phyloP scores from a whole-genome alignment of 2,797 vertebrate genomes.

The Squalus acanthias region DNA sequence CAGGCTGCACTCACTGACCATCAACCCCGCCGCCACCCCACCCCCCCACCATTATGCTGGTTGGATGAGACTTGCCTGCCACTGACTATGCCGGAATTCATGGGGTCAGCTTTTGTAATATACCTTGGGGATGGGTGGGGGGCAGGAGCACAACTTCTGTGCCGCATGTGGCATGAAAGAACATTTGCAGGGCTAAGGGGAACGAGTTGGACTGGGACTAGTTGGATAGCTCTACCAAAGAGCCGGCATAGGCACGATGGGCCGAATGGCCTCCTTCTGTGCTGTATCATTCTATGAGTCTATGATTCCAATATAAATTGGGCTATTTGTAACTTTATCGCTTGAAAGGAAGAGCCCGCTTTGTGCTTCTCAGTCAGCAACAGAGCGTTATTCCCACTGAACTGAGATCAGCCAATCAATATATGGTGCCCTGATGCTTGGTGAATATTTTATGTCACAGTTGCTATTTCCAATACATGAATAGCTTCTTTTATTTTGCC shows the following conservation, averaged over 20 bases:
- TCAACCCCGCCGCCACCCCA: background rate
- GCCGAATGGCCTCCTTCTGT: background rate
- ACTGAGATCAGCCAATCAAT: conserved; percentile 44
- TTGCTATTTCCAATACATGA: conserved; percentile 64
- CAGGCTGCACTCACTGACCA: background rate
- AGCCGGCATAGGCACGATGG: background rate
- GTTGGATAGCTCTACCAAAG: background rate
- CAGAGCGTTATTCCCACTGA: background rate
- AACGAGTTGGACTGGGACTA: background rate
- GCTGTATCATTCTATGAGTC: background rate
- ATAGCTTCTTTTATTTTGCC: conserved; percentile 59
- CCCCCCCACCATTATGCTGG: background rate
- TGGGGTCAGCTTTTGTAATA: background rate
- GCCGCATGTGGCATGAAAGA: background rate
- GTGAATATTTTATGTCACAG: conserved; percentile 79
- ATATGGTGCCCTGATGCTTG: conserved; percentile 52
- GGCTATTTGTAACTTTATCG: too few relatives aligned
- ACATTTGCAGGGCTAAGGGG: background rate
- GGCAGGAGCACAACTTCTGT: background rate
- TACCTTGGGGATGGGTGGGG: background rate
- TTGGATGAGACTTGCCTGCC: background rate
- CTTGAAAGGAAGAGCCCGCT: background rate
- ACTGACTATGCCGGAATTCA: background rate
- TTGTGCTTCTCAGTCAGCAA: background rate
- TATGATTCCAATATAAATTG: background rate